Evolutionary conservation across 2,888 invertebrate species (phyloP), one percentile per base, ranked within the genome.

Genomic region (Tiphia femorata): DNA sequence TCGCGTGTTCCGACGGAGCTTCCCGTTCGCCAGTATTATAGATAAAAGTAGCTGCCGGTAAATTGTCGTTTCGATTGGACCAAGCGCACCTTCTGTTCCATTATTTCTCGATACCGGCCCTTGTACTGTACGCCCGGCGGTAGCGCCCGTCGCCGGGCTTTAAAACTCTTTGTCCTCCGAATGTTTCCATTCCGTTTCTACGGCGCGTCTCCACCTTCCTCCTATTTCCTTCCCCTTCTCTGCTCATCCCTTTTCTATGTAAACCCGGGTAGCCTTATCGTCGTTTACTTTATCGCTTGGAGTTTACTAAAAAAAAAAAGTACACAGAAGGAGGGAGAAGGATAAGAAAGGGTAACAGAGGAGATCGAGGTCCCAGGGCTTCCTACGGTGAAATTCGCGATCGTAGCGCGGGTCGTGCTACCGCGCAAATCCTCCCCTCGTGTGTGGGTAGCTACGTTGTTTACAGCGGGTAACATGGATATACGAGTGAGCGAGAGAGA

Each of bases 51-150:
- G 62, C 44, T 37, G 53, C 47, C 46, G 62, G 62, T 67, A 65
- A 65, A 65, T 67, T 67, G 62, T 68, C 57, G 67, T 65, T 65
- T 67, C 65, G 62, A 68, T 68, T 63, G 65, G 49, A 49, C 60
- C 35, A 53, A 16, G 55, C 52, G 50, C 59, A 61, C 62, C 66
- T 59, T 59, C 53, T 57, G 53, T 63, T 62, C 62, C 57, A 62
- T 64, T 68, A 61, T 62, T 68, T 64, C 56, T 56, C 42, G 29
- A 58, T 42, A 21, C 40, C 42, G 27, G n/a, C n/a, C n/a, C n/a
- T n/a, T n/a, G n/a, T 19, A n/a, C 35, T 14, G 33, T 14, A 33
- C 33, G 2, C 33, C 14, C 33, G 12, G 12, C n/a, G n/a, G n/a
- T n/a, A n/a, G n/a, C 8, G n/a, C 16, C 19, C 7, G 21, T 29